Evolutionary conservation across 2,113 vertebrate species (phyloP).

Genomic region (Monarcha castaneiventris): DNA sequence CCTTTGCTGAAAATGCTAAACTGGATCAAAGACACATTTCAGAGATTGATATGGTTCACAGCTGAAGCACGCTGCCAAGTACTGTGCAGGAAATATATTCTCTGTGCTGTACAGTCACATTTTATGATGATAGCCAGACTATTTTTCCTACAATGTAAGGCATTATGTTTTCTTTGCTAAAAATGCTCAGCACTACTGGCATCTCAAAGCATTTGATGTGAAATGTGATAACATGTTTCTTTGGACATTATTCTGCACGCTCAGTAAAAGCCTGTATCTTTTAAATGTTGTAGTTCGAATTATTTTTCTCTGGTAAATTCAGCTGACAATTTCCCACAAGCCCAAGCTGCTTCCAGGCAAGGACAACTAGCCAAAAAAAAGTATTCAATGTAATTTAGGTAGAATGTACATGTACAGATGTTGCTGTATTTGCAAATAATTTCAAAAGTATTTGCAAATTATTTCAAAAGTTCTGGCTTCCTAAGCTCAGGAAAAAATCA

Average conservation of each 20-base stretch:
- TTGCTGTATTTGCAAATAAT: not conserved
- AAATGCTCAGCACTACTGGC: not conserved
- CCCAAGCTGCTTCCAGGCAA: not conserved
- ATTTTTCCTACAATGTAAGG: not conserved
- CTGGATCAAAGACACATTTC: not conserved
- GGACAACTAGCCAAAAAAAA: not conserved
- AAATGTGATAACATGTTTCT: not conserved
- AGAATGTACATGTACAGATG: not conserved
- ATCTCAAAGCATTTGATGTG: not conserved
- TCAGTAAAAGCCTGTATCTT: not conserved
- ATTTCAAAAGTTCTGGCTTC: not conserved
- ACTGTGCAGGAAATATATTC: not conserved
- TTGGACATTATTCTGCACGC: not conserved
- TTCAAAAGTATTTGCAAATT: not conserved
- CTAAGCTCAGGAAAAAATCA: not conserved
- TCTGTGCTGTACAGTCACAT: not conserved
- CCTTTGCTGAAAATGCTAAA: not conserved
- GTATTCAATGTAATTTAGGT: not conserved
- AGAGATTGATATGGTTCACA: not conserved
- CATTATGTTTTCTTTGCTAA: not conserved
- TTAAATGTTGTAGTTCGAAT: not conserved
- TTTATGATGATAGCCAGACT: not conserved
- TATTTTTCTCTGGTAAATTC: not conserved
- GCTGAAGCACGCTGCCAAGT: not conserved
- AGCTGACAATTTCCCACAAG: not conserved